Percentiles rank a stretch among this genome's conserved stretches.
Conservation (phyloP, 30 jellyfish, hydroid and myxozoan genomes). For the Cassiopea xamachana region DNA sequence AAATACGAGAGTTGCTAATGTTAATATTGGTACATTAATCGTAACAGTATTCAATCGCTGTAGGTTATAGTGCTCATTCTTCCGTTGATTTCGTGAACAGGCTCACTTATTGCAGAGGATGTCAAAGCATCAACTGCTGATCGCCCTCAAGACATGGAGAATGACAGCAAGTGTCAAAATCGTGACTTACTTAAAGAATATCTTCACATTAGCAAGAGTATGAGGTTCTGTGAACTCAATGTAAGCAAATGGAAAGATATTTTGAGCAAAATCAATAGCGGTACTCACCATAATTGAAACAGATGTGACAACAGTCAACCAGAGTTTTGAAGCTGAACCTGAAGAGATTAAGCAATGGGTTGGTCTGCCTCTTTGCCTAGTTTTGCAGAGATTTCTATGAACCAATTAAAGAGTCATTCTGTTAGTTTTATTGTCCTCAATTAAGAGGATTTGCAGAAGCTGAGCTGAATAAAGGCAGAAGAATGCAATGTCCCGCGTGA, state of each 20-base stretch:
- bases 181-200: not conserved
- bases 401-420: slow-evolving; percentile 55
- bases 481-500: slow-evolving; percentile 58
- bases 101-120: not conserved
- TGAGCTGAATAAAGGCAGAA: slow-evolving; percentile 34
- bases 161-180: not conserved
- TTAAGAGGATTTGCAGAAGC: slow-evolving; percentile 40
- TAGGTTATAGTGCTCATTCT: too few species aligned
- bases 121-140: not conserved
- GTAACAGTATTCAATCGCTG: too few species aligned
- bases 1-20: too few species aligned
- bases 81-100: not conserved
- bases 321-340: slow-evolving; percentile 10
- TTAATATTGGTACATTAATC: too few species aligned
- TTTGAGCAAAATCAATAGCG: not conserved
- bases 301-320: slow-evolving; percentile 26
- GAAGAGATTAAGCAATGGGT: slow-evolving; percentile 24
- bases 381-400: slow-evolving; percentile 33
- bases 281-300: slow-evolving; percentile 52
- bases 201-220: not conserved
- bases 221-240: not conserved
- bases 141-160: not conserved
- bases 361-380: slow-evolving; percentile 39
- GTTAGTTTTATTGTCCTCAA: slow-evolving; percentile 60
- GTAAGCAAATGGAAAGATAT: not conserved